Conservation (phyloP, 2,113 vertebrate genomes). For the Ardeotis arabs region DNA sequence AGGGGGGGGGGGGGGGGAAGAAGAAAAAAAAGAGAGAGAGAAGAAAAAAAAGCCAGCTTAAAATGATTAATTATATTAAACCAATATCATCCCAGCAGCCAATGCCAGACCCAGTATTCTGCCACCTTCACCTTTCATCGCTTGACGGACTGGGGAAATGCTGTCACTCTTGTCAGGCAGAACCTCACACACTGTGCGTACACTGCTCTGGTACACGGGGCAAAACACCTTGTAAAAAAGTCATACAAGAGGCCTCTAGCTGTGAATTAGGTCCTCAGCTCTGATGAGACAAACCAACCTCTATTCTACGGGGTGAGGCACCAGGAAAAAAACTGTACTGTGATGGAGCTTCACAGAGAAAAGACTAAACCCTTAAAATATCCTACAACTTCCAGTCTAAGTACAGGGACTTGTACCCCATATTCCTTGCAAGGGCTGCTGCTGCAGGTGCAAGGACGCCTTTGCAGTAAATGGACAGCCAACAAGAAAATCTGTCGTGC, state of each 20-base stretch:
- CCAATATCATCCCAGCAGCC: background rate
- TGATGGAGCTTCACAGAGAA: background rate
- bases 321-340: accelerated
- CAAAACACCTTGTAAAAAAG: background rate
- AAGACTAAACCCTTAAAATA: background rate
- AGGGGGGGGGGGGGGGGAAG: no score
- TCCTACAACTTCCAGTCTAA: background rate
- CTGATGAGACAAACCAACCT: background rate
- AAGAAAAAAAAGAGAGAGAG: no score
- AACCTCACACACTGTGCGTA: background rate
- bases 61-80: background rate
- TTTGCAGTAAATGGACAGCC: background rate
- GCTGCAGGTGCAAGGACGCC: background rate
- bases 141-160: background rate
- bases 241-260: background rate
- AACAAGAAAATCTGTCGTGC: background rate
- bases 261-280: background rate
- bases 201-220: background rate
- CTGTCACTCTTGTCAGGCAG: background rate
- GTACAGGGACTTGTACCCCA: background rate
- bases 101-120: background rate
- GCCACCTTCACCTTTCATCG: background rate
- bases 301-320: background rate
- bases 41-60: background rate
- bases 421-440: background rate